Base-by-base conservation (phyloP, 2,888 invertebrate species). In the Aspidiotus rigidus region DNA sequence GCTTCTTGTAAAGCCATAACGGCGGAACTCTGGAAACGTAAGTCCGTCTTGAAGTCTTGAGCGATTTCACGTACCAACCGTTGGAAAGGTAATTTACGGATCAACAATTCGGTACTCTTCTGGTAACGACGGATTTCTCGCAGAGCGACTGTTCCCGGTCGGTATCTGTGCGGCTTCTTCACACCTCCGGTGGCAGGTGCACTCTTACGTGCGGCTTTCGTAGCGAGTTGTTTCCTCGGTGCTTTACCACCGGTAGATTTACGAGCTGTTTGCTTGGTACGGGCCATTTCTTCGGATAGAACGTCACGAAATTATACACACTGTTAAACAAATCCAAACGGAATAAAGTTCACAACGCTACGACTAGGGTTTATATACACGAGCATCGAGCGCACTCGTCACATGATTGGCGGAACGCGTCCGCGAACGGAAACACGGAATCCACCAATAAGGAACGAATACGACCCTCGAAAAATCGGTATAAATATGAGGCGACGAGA, bases 81-180 rank as follows among this genome's bases (percentile, higher is more conserved):
- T 75, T 82, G 82, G 77, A 82, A 82, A n/a, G 81, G 80, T 72
- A 81, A 74, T 74, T 80, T 81, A 71, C 81, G 79, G 75, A 82
- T 82, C 69, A 82, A 74, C 28, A 28, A 28, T 76, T 74, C 82
- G 5, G 82, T 82, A 7, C 78, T 78, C 74, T 81, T 82, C 75
- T 82, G 82, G 75, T 82, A 82, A 71, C 81, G 81, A 71, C 87
- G 79, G 60, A 87, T 87, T 78, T 88, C 87, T 74, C 86, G 80
- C 59, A 87, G 79, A 42, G 87, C 87, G 28, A 71, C 71, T 0
- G 71, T 71, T 17, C 72, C 72, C 7, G 72, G 72, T 62, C 71
- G 67, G 73, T 88, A 73, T 62, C 80, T 77, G 76, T 81, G 81
- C 62, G 81, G 81, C 74, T 82, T 82, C 78, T 83, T 82, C 57